These are phyloP conservation scores for Anthopleura sola DNA, from an alignment of 64 coral and sea anemone species.

Conservation along the genomic window DNA sequence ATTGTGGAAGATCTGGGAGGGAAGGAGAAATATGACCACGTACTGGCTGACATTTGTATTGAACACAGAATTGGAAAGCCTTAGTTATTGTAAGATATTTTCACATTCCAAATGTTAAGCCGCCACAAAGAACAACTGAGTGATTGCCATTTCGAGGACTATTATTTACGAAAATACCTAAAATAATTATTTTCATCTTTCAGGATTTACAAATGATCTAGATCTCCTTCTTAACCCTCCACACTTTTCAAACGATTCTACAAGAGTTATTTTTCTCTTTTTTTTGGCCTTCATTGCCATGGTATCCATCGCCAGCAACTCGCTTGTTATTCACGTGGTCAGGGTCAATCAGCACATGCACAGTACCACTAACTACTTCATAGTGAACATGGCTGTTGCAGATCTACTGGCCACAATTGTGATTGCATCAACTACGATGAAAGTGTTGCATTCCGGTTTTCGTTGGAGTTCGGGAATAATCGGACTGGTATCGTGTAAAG, in stretches of 20 bases:
- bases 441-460: too few species aligned
- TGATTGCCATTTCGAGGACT: too few species aligned
- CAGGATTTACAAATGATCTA: background rate
- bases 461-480: background rate
- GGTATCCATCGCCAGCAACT: background rate
- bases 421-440: background rate
- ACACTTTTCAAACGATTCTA: background rate
- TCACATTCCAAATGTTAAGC: too few species aligned
- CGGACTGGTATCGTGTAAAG: conserved; percentile 5
- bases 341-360: conserved; percentile 16
- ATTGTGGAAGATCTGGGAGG: too few species aligned
- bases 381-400: conserved; percentile 13
- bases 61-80: too few species aligned
- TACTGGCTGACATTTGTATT: too few species aligned
- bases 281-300: background rate
- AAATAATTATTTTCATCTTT: background rate
- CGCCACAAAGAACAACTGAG: too few species aligned
- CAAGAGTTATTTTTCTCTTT: background rate
- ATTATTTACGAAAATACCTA: background rate
- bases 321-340: conserved; percentile 17
- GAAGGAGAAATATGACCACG: too few species aligned
- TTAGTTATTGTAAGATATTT: too few species aligned
- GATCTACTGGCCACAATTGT: background rate
- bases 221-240: background rate
- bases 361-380: background rate